A percentile compares a stretch with the other conserved stretches of the same genome.
These are phyloP conservation scores for Candidula unifasciata DNA, from an alignment of 2,888 invertebrate species.

Conservation along the genomic window DNA sequence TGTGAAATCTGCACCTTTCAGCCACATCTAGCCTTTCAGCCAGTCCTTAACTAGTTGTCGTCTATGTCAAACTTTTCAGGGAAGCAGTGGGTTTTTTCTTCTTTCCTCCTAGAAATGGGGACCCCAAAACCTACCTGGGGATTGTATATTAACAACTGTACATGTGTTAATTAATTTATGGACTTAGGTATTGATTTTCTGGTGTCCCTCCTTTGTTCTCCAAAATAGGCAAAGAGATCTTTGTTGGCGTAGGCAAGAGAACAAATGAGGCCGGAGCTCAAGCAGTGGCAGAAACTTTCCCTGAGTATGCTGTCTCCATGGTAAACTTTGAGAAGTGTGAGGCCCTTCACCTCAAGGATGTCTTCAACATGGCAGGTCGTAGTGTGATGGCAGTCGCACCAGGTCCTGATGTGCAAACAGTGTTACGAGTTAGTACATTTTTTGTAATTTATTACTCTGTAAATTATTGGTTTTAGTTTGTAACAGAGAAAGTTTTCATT, in stretches of 20 bases:
- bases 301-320: conserved; percentile 95
- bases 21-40: no score
- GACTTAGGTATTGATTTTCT: no score
- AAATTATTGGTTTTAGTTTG: background rate
- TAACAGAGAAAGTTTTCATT: no score
- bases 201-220: background rate
- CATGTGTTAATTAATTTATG: no score
- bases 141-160: no score
- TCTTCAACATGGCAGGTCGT: conserved; percentile 92
- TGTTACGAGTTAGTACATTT: conserved; percentile 61
- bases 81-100: no score
- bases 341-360: conserved; percentile 85
- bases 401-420: conserved; percentile 83
- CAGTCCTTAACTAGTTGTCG: no score
- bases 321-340: conserved; percentile 85
- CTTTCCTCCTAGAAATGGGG: no score
- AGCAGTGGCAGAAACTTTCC: conserved; percentile 96
- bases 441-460: background rate
- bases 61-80: no score
- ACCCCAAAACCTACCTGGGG: no score
- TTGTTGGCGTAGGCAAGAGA: conserved; percentile 92
- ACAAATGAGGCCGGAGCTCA: conserved; percentile 96
- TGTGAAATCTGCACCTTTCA: no score
- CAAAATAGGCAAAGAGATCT: conserved; percentile 80
- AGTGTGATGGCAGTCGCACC: conserved; percentile 92